phyloP scores from a whole-genome alignment of 2,113 vertebrate species.

The Hemiscyllium ocellatum region DNA sequence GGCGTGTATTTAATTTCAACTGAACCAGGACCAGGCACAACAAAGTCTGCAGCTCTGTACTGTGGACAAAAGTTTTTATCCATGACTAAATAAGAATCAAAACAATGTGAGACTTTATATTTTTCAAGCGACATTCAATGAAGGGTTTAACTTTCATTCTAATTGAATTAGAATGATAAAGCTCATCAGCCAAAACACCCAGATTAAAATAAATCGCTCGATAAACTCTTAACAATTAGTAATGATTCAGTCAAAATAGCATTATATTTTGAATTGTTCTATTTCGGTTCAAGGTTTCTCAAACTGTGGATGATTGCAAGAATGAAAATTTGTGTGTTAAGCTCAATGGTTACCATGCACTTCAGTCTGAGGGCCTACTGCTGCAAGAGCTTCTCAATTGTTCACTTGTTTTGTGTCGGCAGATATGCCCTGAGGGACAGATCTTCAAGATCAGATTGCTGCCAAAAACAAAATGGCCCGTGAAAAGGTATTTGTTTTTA shows the following conservation, averaged over 20 bases:
- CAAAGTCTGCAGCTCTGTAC: constrained; percentile 97
- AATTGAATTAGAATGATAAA: background rate
- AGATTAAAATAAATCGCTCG: background rate
- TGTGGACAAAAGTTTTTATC: constrained; percentile 46
- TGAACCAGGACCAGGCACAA: constrained; percentile 84
- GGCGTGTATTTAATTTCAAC: constrained; percentile 91
- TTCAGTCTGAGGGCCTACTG: too few relatives aligned
- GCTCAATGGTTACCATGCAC: too few relatives aligned
- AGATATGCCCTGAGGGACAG: too few relatives aligned
- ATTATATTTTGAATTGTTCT: background rate
- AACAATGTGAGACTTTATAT: background rate
- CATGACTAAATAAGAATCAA: background rate
- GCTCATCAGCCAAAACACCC: background rate
- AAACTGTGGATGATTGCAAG: too few relatives aligned
- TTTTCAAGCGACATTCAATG: background rate
- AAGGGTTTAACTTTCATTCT: background rate
- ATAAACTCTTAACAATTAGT: background rate
- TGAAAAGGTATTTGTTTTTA: too few relatives aligned
- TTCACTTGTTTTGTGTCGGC: too few relatives aligned
- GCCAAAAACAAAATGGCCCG: too few relatives aligned
- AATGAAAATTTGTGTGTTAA: too few relatives aligned
- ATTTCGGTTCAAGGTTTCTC: background rate
- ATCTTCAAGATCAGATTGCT: too few relatives aligned
- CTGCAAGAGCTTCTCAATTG: too few relatives aligned
- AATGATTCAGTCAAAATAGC: background rate